Conservation (phyloP, 2,888 invertebrate species). For the Eretmocerus hayati region DNA sequence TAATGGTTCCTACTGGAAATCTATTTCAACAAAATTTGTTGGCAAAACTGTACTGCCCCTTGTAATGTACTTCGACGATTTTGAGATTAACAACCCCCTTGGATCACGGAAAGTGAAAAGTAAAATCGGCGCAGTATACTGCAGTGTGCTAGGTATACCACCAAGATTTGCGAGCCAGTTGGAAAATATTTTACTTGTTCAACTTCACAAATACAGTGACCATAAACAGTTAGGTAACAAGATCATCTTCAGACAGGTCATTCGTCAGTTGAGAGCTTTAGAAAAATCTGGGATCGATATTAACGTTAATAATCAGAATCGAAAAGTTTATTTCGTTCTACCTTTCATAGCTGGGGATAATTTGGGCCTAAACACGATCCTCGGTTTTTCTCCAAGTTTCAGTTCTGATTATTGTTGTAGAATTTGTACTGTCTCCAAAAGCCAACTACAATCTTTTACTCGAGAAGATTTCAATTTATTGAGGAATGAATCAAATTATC, state of each 20-base stretch:
- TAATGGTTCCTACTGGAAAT: constrained; percentile 17
- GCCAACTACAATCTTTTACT: constrained; percentile 2
- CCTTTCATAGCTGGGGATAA: constrained; percentile 16
- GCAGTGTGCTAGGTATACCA: constrained; percentile 13
- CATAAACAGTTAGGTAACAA: constrained; percentile 18
- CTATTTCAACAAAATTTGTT: constrained; percentile 5
- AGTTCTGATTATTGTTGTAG: constrained; percentile 17
- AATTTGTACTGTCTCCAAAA: constrained; percentile 14
- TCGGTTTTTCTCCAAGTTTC: constrained; percentile 19
- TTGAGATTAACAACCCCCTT: constrained; percentile 20
- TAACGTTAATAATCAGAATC: constrained; percentile 6
- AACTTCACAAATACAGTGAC: constrained; percentile 18
- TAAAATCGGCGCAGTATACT: constrained; percentile 22
- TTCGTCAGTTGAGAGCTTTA: constrained; percentile 14
- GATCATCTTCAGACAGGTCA: neutral
- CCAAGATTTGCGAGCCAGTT: constrained; percentile 16
- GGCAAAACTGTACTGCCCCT: constrained; percentile 19
- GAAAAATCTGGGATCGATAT: constrained; percentile 21
- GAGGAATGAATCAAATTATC: constrained; percentile 7
- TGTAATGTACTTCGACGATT: constrained; percentile 19
- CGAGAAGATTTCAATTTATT: constrained; percentile 3
- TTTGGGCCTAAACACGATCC: constrained; percentile 18
- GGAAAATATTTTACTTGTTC: constrained; percentile 22
- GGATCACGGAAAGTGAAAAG: constrained; percentile 15
- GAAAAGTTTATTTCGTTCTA: constrained; percentile 13